These are phyloP conservation scores for Pectinophora gossypiella DNA, from an alignment of 1,140 invertebrate species.

Conservation along the genomic window DNA sequence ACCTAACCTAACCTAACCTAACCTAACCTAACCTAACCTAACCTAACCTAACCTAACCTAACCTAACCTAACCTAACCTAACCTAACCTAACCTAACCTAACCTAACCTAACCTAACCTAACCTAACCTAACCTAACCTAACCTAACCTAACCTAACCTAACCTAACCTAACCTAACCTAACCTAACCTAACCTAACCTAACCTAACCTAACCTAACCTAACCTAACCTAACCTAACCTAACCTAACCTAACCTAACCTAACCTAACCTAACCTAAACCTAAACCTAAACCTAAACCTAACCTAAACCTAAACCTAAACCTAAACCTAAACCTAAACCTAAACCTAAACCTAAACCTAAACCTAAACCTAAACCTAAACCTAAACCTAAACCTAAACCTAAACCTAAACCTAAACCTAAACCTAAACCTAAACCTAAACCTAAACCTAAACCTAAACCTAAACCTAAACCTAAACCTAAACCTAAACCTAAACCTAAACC, in stretches of 20 bases:
- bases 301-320: too few relatives aligned
- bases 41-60: conserved; percentile 12
- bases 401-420: too few relatives aligned
- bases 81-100: conserved; percentile 39
- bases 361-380: too few relatives aligned
- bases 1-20: conserved; percentile 11
- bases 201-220: conserved; percentile 42
- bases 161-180: conserved; percentile 46
- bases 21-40: conserved; percentile 16
- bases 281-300: conserved; percentile 5
- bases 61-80: conserved; percentile 12
- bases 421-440: neutral
- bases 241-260: conserved; percentile 15
- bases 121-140: conserved; percentile 47
- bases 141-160: conserved; percentile 37
- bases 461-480: too few relatives aligned
- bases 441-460: neutral
- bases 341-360: too few relatives aligned
- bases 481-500: too few relatives aligned
- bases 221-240: conserved; percentile 43
- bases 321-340: neutral
- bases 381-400: too few relatives aligned
- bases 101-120: conserved; percentile 42
- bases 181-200: conserved; percentile 44
- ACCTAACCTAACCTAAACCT: neutral